A percentile compares a stretch with the other conserved stretches of the same genome.
phyloP scores from a whole-genome alignment of 1,140 invertebrate genomes.

The Drosophila sechellia region DNA sequence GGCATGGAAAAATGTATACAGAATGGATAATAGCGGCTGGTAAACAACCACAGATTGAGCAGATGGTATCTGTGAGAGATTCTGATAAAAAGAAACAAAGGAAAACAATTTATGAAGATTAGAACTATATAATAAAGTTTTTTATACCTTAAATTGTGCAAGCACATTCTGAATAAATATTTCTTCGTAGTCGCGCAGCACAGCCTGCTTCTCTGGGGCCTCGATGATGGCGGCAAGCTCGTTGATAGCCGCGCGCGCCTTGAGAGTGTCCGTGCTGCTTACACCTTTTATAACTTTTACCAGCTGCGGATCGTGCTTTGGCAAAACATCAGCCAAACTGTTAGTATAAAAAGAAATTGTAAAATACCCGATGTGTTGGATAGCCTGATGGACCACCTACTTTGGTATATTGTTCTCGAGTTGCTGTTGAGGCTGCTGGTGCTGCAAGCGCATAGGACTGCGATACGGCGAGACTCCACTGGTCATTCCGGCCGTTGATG shows the following conservation, averaged over 20 bases:
- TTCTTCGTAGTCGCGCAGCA: conserved; percentile 83
- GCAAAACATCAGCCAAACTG: conserved; percentile 77
- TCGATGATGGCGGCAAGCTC: conserved; percentile 80
- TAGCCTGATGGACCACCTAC: conserved; percentile 19
- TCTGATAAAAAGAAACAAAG: conserved; percentile 71
- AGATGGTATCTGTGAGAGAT: conserved; percentile 90
- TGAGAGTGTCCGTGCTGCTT: conserved; percentile 73
- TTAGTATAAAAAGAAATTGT: background rate
- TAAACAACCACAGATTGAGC: conserved; percentile 94
- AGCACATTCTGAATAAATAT: conserved; percentile 83
- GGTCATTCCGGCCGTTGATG: conserved; percentile 34
- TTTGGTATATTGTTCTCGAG: conserved; percentile 67
- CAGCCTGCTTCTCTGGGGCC: conserved; percentile 81
- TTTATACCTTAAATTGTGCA: conserved; percentile 75
- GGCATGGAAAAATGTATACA: conserved; percentile 94
- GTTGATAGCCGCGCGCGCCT: conserved; percentile 78
- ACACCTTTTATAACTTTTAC: conserved; percentile 77
- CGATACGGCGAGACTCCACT: conserved; percentile 67
- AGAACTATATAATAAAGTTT: background rate
- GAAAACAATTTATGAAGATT: background rate
- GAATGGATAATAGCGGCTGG: conserved; percentile 92
- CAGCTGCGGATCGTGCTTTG: conserved; percentile 81
- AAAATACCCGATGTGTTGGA: background rate
- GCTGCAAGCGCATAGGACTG: conserved; percentile 64
- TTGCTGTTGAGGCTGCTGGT: conserved; percentile 41